phyloP scores from a whole-genome alignment of 1,140 invertebrate genomes.

The Danaus plexippus region DNA sequence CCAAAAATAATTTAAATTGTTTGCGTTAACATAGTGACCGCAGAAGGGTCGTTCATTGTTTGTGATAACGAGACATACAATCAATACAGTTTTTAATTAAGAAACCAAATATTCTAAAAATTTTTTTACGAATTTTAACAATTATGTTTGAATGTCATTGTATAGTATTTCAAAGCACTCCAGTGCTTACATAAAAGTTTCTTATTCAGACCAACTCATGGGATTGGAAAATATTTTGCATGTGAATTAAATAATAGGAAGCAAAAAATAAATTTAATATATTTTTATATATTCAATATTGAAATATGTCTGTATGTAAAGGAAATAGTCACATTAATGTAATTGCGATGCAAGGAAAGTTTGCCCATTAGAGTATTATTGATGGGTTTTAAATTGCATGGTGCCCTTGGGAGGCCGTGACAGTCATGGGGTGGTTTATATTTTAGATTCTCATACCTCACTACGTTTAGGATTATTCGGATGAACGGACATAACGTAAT shows the following conservation, averaged over 20 bases:
- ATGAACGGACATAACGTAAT: no score
- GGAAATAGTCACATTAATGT: slow-evolving; percentile 63
- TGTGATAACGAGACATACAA: slow-evolving; percentile 8
- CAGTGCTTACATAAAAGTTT: no score
- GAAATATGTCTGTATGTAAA: slow-evolving; percentile 25
- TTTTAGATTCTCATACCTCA: slow-evolving; percentile 22
- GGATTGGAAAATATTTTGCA: not conserved
- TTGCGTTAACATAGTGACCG: slow-evolving; percentile 12
- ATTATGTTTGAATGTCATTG: no score
- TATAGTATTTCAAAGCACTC: no score
- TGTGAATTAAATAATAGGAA: slow-evolving; percentile 12
- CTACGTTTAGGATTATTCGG: no score
- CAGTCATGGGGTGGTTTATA: slow-evolving; percentile 33
- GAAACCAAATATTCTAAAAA: slow-evolving; percentile 1
- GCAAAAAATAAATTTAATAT: not conserved
- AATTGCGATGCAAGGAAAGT: slow-evolving; percentile 63
- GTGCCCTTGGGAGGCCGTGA: slow-evolving; percentile 39
- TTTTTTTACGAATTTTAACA: no score
- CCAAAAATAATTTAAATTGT: slow-evolving; percentile 16
- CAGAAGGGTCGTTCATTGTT: slow-evolving; percentile 22
- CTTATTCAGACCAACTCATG: no score
- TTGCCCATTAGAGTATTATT: slow-evolving; percentile 60
- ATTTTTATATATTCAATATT: no score
- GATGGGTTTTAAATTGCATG: slow-evolving; percentile 64
- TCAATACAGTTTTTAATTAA: not conserved